A percentile compares a stretch with the other conserved stretches of the same genome.
Conservation (phyloP, 2,888 invertebrate genomes). For the Andrena hattorfiana region DNA sequence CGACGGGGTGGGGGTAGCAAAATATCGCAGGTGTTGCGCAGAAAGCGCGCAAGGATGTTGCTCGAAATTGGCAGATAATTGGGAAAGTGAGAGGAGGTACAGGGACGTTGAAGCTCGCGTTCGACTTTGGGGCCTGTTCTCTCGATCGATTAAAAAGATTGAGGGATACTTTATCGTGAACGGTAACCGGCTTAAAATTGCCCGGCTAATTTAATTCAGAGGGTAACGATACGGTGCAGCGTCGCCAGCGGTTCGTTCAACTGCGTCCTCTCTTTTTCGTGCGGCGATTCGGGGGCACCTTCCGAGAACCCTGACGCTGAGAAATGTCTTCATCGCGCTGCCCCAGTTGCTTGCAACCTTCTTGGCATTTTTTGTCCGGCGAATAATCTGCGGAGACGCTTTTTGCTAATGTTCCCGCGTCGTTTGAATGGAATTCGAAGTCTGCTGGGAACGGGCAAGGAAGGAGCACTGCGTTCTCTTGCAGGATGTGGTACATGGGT, state of each 20-base stretch:
- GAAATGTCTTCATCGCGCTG: slow-evolving; percentile 50
- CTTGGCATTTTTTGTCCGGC: not conserved
- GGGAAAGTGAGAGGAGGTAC: not conserved
- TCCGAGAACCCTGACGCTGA: slow-evolving; percentile 21
- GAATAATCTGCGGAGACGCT: not conserved
- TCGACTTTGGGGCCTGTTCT: slow-evolving; percentile 1
- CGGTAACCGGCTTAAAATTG: slow-evolving; percentile 42
- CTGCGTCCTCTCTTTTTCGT: slow-evolving; percentile 15
- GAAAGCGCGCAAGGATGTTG: slow-evolving; percentile 22
- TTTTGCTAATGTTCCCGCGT: no score
- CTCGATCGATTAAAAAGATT: slow-evolving; percentile 45
- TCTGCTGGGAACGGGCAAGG: no score
- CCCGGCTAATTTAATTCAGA: slow-evolving; percentile 49
- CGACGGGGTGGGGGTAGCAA: no score
- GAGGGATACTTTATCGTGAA: slow-evolving; percentile 24
- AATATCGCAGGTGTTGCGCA: not conserved
- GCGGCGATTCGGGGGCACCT: slow-evolving; percentile 9
- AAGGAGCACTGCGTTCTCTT: no score
- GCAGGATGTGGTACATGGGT: no score
- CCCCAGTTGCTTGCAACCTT: not conserved
- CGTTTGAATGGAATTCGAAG: no score
- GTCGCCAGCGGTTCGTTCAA: slow-evolving; percentile 5
- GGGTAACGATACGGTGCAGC: slow-evolving; percentile 32
- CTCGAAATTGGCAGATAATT: slow-evolving; percentile 6
- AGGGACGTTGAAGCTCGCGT: not conserved